Evolutionary conservation across 2,888 invertebrate genomes (phyloP), one percentile per base, ranked within the genome.

Genomic region (Belgica antarctica): DNA sequence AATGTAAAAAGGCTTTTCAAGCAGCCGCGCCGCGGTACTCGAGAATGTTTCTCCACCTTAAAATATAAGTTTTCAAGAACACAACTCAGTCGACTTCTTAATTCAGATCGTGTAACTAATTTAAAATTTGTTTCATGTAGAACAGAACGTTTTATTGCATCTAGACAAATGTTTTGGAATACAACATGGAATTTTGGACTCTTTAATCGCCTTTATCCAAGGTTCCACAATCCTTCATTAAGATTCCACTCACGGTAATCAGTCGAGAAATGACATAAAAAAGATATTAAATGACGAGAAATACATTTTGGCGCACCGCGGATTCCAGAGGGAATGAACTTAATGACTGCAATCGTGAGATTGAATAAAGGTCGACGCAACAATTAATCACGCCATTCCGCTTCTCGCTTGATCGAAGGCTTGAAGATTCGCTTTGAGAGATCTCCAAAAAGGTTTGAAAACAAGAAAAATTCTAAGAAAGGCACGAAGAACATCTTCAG

Each of bases 51-150:
- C 65, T 66, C 41, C 65, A 66, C 65, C 65, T 66, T 66, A 66
- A 47, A 66, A 66, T 34, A 17, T 22, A 41, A 19, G 52, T 22
- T 65, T 47, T 66, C 65, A 66, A 66, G 65, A 66, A 47, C 65
- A 47, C 65, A 24, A 63, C 63, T 63, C 25, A 34, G 41, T n/a
- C n/a, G n/a, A n/a, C 10, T 63, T 63, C 36, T 12, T 10, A 25
- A 66, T 66, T 66, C 65, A 66, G 27, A 66, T 66, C 65, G 65
- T 47, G 65, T 47, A 66, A 15, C 65, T 66, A 66, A 66, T 66
- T 66, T 47, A 2, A 66, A 66, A 66, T 66, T 66, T 24, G 46
- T 66, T 27, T 47, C 65, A 66, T 66, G 65, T 66, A 47, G 47
- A 66, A 66, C 65, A 41, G 41, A 41, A 52, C 52, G 52, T 31